Conservation (phyloP, 2,888 invertebrate species). For the Mycalesis mineus region DNA sequence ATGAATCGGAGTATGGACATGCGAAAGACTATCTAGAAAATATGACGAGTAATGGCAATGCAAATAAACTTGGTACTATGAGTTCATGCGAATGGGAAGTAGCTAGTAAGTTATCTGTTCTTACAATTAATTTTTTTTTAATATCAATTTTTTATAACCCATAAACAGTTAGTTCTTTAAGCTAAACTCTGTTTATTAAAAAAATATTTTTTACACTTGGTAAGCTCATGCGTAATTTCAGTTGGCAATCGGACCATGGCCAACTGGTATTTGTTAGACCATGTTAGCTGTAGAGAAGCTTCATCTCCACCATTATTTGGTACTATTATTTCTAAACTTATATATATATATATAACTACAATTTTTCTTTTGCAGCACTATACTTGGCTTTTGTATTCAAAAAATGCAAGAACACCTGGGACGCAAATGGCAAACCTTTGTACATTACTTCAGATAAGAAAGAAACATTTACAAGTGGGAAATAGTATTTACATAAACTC, state of each 20-base stretch:
- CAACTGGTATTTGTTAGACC: too few species aligned
- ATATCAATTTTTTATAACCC: neutral
- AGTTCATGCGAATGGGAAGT: slow-evolving; percentile 96
- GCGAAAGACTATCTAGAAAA: slow-evolving; percentile 79
- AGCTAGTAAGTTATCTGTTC: slow-evolving; percentile 82
- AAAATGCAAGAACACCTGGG: slow-evolving; percentile 82
- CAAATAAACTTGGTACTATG: slow-evolving; percentile 85
- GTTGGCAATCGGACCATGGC: too few species aligned
- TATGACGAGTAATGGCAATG: slow-evolving; percentile 52
- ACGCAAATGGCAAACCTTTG: slow-evolving; percentile 70
- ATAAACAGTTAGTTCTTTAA: too few species aligned
- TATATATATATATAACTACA: neutral
- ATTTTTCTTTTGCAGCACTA: slow-evolving; percentile 76
- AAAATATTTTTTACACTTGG: too few species aligned
- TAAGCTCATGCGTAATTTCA: too few species aligned
- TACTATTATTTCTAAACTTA: too few species aligned
- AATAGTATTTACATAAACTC: slow-evolving; percentile 5
- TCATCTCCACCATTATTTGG: too few species aligned
- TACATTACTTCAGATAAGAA: slow-evolving; percentile 7
- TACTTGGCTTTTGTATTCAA: slow-evolving; percentile 88
- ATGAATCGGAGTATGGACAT: slow-evolving; percentile 84
- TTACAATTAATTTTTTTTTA: neutral
- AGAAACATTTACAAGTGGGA: neutral
- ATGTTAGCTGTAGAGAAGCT: too few species aligned
- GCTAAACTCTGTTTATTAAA: too few species aligned